phyloP scores from a whole-genome alignment of 2,888 invertebrate species.

The Oscheius sp. region DNA sequence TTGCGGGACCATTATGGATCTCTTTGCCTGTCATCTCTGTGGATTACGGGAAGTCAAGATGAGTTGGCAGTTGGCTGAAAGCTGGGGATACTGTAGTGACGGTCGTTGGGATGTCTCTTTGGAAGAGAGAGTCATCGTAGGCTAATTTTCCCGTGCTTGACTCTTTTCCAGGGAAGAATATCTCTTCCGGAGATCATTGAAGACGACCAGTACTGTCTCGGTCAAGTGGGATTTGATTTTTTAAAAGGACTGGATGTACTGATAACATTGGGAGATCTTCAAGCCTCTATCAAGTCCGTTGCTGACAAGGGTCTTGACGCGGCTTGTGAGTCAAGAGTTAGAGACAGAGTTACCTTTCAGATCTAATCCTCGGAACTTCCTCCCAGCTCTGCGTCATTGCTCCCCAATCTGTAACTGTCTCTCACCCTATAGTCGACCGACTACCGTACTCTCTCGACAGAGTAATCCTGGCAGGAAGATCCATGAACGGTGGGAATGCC shows the following conservation, averaged over 20 bases:
- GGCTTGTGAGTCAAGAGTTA: constrained; percentile 41
- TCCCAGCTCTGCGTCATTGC: constrained; percentile 48
- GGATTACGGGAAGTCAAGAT: constrained; percentile 28
- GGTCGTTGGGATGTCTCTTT: constrained; percentile 14
- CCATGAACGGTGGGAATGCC: constrained; percentile 57
- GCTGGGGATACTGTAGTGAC: constrained; percentile 47
- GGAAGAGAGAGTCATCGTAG: neutral
- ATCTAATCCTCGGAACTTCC: constrained; percentile 50
- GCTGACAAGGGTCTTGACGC: constrained; percentile 23
- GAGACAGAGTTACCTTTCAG: constrained; percentile 26
- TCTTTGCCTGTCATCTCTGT: constrained; percentile 37
- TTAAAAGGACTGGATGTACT: constrained; percentile 38
- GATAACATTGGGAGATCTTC: constrained; percentile 49
- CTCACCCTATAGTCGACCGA: constrained; percentile 37
- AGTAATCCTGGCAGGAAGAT: constrained; percentile 42
- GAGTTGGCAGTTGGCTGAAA: constrained; percentile 46
- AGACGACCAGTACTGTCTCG: constrained; percentile 11
- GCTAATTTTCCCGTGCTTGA: neutral
- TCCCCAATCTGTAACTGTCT: neutral
- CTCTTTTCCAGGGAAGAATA: constrained; percentile 24
- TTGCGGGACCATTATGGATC: constrained; percentile 55
- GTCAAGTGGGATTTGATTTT: neutral
- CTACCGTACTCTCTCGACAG: constrained; percentile 40
- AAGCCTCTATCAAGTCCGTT: constrained; percentile 48
- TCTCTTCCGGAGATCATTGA: constrained; percentile 37